These are phyloP conservation scores for Clunio marinus DNA, from an alignment of 2,888 invertebrate species.

Conservation along the genomic window DNA sequence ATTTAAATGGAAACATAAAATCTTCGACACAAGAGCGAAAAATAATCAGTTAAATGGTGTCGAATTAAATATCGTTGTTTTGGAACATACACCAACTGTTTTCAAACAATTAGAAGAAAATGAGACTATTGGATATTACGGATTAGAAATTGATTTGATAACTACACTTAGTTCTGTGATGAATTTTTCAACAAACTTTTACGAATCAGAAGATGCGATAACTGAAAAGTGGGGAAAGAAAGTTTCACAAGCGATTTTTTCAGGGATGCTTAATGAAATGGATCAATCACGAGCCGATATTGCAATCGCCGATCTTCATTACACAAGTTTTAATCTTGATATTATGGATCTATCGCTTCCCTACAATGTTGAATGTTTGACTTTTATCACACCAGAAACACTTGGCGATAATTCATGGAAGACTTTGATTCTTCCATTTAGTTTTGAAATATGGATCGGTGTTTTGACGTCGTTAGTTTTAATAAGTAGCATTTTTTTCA, in stretches of 20 bases:
- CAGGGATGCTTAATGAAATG: slow-evolving; percentile 72
- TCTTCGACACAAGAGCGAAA: slow-evolving; percentile 61
- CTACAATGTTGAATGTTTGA: slow-evolving; percentile 77
- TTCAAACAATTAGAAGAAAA: slow-evolving; percentile 46
- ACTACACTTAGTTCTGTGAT: slow-evolving; percentile 62
- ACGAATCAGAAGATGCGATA: slow-evolving; percentile 60
- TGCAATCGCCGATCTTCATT: slow-evolving; percentile 72
- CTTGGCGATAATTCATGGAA: slow-evolving; percentile 79
- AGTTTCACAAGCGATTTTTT: slow-evolving; percentile 61
- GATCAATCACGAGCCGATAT: slow-evolving; percentile 62
- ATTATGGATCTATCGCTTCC: slow-evolving; percentile 71
- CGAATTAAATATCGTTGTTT: slow-evolving; percentile 59
- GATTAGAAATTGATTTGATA: slow-evolving; percentile 68
- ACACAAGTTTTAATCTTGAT: slow-evolving; percentile 63
- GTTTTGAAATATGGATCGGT: slow-evolving; percentile 69
- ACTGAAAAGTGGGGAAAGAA: slow-evolving; percentile 65
- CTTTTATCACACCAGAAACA: slow-evolving; percentile 78
- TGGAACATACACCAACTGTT: slow-evolving; percentile 66
- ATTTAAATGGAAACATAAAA: slow-evolving; percentile 45
- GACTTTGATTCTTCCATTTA: slow-evolving; percentile 75
- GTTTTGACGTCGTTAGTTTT: slow-evolving; percentile 64
- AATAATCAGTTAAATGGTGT: slow-evolving; percentile 56
- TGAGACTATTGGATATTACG: slow-evolving; percentile 51
- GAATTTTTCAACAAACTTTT: slow-evolving; percentile 67
- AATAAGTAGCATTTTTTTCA: slow-evolving; percentile 63